Percentiles rank a stretch among this genome's conserved stretches.
These are phyloP conservation scores for Drosophila insularis DNA, from an alignment of 1,140 invertebrate genomes.

Conservation along the genomic window DNA sequence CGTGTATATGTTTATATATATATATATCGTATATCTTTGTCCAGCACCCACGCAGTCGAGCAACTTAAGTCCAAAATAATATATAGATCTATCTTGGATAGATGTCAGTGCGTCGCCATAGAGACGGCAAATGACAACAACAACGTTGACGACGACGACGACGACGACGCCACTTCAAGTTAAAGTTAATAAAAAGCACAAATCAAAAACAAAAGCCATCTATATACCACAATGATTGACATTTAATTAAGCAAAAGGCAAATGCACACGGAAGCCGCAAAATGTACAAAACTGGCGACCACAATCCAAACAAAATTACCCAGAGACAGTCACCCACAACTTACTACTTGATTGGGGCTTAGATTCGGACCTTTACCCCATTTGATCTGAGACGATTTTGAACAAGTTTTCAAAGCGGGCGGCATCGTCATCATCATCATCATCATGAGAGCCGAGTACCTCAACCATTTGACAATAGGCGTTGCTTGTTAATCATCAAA, in stretches of 20 bases:
- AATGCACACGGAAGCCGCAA: slow-evolving; percentile 74
- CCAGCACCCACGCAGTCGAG: slow-evolving; percentile 62
- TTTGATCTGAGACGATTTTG: slow-evolving; percentile 37
- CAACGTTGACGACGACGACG: slow-evolving; percentile 30
- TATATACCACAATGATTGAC: slow-evolving; percentile 64
- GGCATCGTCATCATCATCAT: slow-evolving; percentile 4
- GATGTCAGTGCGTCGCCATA: slow-evolving; percentile 49
- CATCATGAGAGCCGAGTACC: slow-evolving; percentile 19
- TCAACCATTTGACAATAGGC: slow-evolving; percentile 62
- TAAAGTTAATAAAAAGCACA: slow-evolving; percentile 63
- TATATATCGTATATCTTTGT: slow-evolving; percentile 49
- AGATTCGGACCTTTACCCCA: slow-evolving; percentile 33
- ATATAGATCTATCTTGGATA: slow-evolving; percentile 32
- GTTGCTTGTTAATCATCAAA: slow-evolving; percentile 62
- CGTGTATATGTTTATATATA: slow-evolving; percentile 2
- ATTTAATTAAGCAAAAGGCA: slow-evolving; percentile 77
- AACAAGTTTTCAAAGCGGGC: slow-evolving; percentile 56
- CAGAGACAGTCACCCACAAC: slow-evolving; percentile 56
- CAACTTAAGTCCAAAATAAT: slow-evolving; percentile 43
- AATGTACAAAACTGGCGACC: slow-evolving; percentile 22
- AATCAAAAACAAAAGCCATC: slow-evolving; percentile 69
- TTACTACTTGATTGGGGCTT: slow-evolving; percentile 11
- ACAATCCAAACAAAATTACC: slow-evolving; percentile 26
- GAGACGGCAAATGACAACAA: slow-evolving; percentile 46
- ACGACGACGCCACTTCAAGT: slow-evolving; percentile 55